phyloP scores from a whole-genome alignment of 1,140 invertebrate genomes.

The Coelopa frigida region DNA sequence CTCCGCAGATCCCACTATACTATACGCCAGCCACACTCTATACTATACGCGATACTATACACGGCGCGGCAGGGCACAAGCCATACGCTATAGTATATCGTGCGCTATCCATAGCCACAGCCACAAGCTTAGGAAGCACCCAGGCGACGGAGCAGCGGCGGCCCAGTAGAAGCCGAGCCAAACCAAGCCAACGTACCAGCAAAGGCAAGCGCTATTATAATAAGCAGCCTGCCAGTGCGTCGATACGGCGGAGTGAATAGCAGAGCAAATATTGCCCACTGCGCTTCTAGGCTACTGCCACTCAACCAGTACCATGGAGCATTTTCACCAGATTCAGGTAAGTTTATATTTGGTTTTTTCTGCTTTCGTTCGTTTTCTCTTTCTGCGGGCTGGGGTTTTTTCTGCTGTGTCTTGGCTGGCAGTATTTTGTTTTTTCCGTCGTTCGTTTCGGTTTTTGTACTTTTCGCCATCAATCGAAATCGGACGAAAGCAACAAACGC shows the following conservation, averaged over 20 bases:
- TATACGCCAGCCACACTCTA: too few relatives aligned
- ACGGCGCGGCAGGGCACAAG: too few relatives aligned
- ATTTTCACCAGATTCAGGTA: conserved; percentile 45
- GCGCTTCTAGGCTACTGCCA: background rate
- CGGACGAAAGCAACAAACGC: background rate
- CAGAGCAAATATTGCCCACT: conserved; percentile 7
- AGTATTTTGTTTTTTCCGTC: conserved; percentile 10
- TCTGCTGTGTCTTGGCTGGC: conserved; percentile 8
- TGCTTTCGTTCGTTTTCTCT: conserved; percentile 6
- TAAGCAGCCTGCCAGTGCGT: background rate
- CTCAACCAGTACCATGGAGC: conserved; percentile 28
- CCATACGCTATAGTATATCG: too few relatives aligned
- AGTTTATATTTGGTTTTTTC: conserved; percentile 23
- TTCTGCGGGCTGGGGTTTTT: conserved; percentile 14
- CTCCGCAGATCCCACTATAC: conserved; percentile 1
- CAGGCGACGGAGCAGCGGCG: background rate
- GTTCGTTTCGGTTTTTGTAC: background rate
- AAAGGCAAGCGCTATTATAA: background rate
- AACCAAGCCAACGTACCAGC: conserved; percentile 2
- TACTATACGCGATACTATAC: too few relatives aligned
- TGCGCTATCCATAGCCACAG: background rate
- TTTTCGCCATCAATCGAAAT: background rate
- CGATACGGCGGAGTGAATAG: background rate
- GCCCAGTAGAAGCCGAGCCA: conserved; percentile 9
- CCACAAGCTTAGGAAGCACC: conserved; percentile 12